Percentiles rank a stretch among this genome's conserved stretches.
Conservation (phyloP, 1,140 invertebrate species). For the Sinonovacula constricta region DNA sequence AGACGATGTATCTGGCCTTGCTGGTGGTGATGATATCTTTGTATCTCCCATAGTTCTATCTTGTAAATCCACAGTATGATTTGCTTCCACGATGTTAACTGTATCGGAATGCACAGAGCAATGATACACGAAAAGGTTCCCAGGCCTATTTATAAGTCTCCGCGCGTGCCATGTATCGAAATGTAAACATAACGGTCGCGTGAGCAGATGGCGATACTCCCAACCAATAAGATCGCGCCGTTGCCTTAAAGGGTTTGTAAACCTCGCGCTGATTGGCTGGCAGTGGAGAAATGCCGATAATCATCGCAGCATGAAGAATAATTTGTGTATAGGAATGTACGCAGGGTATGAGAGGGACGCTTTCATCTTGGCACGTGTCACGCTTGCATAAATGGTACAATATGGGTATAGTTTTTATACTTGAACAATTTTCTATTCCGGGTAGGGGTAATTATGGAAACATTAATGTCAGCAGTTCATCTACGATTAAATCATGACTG, state of each 20-base stretch:
- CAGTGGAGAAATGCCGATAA: slow-evolving; percentile 14
- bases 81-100: not conserved
- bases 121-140: slow-evolving; percentile 3
- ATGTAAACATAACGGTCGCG: slow-evolving; percentile 53
- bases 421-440: slow-evolving; percentile 52
- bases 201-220: slow-evolving; percentile 47
- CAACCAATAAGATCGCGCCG: slow-evolving; percentile 36
- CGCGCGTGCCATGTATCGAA: slow-evolving; percentile 47
- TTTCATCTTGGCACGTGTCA: slow-evolving; percentile 47
- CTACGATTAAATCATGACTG: slow-evolving; percentile 29
- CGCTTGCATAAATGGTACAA: slow-evolving; percentile 49
- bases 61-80: not conserved
- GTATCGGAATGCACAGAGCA: slow-evolving; percentile 31
- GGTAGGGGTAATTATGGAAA: slow-evolving; percentile 30
- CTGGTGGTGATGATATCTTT: slow-evolving; percentile 46
- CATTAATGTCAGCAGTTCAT: slow-evolving; percentile 32
- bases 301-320: slow-evolving; percentile 23
- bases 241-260: not conserved
- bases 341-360: slow-evolving; percentile 36
- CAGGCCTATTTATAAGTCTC: slow-evolving; percentile 39
- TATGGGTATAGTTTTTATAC: slow-evolving; percentile 49
- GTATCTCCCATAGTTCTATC: slow-evolving; percentile 25
- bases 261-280: slow-evolving; percentile 27
- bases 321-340: slow-evolving; percentile 26
- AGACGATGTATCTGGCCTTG: slow-evolving; percentile 40